phyloP scores from a whole-genome alignment of 1,140 invertebrate species.

The Macrosteles quadrilineatus region DNA sequence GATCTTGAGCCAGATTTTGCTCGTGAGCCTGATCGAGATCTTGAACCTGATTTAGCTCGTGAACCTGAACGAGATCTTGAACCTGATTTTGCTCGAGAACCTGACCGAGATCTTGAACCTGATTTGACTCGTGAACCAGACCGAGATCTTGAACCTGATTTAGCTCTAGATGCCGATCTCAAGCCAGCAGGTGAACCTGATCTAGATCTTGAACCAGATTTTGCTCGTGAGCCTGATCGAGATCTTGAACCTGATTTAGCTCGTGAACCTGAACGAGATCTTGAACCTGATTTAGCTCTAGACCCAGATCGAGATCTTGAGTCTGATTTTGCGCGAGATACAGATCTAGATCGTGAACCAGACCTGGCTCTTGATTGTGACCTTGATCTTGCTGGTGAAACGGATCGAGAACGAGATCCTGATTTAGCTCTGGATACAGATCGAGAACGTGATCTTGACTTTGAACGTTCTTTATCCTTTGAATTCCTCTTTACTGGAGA shows the following conservation, averaged over 20 bases:
- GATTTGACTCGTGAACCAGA: too few relatives aligned
- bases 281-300: constrained; percentile 41
- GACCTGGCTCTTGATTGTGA: constrained; percentile 43
- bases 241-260: too few relatives aligned
- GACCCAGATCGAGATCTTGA: constrained; percentile 41
- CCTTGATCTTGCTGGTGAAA: constrained; percentile 30
- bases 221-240: too few relatives aligned
- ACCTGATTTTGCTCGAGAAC: too few relatives aligned
- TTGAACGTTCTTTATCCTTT: constrained; percentile 30
- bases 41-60: too few relatives aligned
- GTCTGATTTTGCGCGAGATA: constrained; percentile 35
- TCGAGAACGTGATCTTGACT: constrained; percentile 44
- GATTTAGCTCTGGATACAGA: constrained; percentile 42
- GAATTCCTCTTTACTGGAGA: constrained; percentile 42
- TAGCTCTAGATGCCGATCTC: constrained; percentile 33
- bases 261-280: too few relatives aligned
- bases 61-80: too few relatives aligned
- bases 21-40: too few relatives aligned
- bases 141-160: constrained; percentile 43
- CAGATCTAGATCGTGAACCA: constrained; percentile 42
- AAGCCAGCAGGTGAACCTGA: too few relatives aligned
- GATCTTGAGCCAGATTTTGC: too few relatives aligned
- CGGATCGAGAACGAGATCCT: constrained; percentile 45
- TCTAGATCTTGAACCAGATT: constrained; percentile 37
- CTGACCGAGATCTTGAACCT: too few relatives aligned